phyloP scores from a whole-genome alignment of 2,113 vertebrate genomes.

The Ellobius talpinus region DNA sequence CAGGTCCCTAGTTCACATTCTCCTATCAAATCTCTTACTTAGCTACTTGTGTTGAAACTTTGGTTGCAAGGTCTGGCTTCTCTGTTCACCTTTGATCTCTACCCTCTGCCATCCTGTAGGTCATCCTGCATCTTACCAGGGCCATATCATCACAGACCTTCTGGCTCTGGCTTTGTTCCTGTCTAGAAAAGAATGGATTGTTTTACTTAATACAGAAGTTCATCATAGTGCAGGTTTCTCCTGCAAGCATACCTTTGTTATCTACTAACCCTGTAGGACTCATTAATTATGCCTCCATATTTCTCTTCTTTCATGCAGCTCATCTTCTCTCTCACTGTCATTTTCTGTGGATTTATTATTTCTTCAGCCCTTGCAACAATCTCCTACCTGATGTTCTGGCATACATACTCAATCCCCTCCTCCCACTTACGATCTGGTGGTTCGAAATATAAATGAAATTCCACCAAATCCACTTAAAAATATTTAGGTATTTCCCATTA shows the following conservation, averaged over 20 bases:
- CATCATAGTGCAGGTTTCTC: neutral
- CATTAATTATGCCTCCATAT: neutral
- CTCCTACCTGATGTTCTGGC: neutral
- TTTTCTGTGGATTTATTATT: constrained; percentile 16
- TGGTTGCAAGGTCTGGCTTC: neutral
- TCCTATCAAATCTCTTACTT: neutral
- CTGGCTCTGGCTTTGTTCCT: neutral
- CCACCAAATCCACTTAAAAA: constrained; percentile 23
- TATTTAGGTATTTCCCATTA: neutral
- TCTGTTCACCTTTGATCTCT: neutral
- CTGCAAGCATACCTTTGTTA: neutral
- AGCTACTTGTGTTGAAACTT: neutral
- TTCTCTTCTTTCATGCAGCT: neutral
- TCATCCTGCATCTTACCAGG: neutral
- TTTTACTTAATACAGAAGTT: constrained; percentile 37
- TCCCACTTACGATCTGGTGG: neutral
- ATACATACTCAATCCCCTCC: neutral
- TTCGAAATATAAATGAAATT: neutral
- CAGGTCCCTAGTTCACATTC: neutral
- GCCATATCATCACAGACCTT: neutral
- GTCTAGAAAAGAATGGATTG: neutral
- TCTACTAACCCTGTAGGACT: neutral
- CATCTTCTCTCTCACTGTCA: neutral
- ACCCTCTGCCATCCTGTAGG: neutral
- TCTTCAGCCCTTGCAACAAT: neutral